Percentiles rank a stretch among this genome's conserved stretches.
Evolutionary conservation across 2,113 vertebrate species (phyloP).

Genomic region (Proterorhinus semilunaris): DNA sequence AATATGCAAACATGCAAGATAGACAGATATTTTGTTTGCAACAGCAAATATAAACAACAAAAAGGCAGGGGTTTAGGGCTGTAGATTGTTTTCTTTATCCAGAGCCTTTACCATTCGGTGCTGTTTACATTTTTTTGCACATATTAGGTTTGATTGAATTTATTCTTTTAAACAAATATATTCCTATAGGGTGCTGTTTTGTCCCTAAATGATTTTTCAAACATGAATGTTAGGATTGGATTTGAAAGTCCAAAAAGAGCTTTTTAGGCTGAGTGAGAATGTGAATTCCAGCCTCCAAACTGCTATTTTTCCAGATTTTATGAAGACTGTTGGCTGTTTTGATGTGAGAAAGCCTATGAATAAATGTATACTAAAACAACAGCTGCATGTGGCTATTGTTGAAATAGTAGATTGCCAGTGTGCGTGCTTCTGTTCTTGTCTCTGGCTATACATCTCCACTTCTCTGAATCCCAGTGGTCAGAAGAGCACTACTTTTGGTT

Average conservation of each 20-base stretch:
- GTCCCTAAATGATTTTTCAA: not conserved
- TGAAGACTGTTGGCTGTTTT: constrained; percentile 28
- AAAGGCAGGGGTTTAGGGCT: too few relatives aligned
- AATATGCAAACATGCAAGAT: too few relatives aligned
- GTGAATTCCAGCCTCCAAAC: constrained; percentile 20
- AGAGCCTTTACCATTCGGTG: too few relatives aligned
- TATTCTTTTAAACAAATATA: not conserved
- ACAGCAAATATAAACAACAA: too few relatives aligned
- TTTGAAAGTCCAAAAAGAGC: constrained; percentile 20
- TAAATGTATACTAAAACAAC: constrained; percentile 63
- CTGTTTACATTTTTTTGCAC: too few relatives aligned
- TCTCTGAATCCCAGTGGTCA: not conserved
- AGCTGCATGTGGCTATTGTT: constrained; percentile 29
- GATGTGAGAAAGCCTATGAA: constrained; percentile 49
- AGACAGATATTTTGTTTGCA: too few relatives aligned
- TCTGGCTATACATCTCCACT: constrained; percentile 24
- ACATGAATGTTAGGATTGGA: not conserved
- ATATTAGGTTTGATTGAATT: not conserved
- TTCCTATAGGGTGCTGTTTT: not conserved
- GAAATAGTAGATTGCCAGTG: constrained; percentile 15
- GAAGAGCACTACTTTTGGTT: constrained; percentile 10
- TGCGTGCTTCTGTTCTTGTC: constrained; percentile 12
- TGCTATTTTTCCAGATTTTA: constrained; percentile 31
- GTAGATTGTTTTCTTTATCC: too few relatives aligned
- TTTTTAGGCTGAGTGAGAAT: constrained; percentile 10